These are phyloP conservation scores for Zaprionus lachaisei DNA, from an alignment of 1,140 invertebrate species.

Conservation along the genomic window DNA sequence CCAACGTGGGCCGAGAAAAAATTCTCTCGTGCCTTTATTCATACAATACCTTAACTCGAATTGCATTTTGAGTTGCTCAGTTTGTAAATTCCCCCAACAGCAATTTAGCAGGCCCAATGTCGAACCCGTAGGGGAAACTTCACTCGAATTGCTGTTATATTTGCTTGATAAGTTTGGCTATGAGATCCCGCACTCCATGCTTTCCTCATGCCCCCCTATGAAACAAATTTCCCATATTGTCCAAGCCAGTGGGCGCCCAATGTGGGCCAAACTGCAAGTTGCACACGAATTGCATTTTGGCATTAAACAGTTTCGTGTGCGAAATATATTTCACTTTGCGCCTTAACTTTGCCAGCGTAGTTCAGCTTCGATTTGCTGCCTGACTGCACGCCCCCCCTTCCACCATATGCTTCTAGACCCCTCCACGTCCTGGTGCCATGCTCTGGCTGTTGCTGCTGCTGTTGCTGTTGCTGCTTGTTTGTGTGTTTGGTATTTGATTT, in stretches of 20 bases:
- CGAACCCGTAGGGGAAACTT: too few relatives aligned
- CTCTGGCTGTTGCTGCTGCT: not conserved
- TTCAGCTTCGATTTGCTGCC: constrained; percentile 49
- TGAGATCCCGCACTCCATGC: too few relatives aligned
- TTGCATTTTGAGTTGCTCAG: constrained; percentile 1
- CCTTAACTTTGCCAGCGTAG: constrained; percentile 41
- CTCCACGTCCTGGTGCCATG: not conserved
- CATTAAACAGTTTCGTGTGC: constrained; percentile 45
- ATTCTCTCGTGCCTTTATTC: too few relatives aligned
- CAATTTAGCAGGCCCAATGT: not conserved
- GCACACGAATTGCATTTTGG: constrained; percentile 19
- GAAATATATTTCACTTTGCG: constrained; percentile 63
- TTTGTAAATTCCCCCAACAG: not conserved
- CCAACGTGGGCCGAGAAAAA: too few relatives aligned
- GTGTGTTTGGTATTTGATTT: constrained; percentile 76
- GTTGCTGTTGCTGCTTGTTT: constrained; percentile 30
- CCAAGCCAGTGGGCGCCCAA: not conserved
- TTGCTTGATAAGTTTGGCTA: too few relatives aligned
- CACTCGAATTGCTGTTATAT: too few relatives aligned
- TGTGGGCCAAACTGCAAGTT: not conserved
- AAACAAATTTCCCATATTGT: too few relatives aligned
- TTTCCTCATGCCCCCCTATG: too few relatives aligned
- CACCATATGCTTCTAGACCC: not conserved
- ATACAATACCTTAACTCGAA: too few relatives aligned
- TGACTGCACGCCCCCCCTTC: constrained; percentile 1